These are phyloP conservation scores for Galemys pyrenaicus DNA, from an alignment of 2,113 vertebrate genomes.

Conservation along the genomic window DNA sequence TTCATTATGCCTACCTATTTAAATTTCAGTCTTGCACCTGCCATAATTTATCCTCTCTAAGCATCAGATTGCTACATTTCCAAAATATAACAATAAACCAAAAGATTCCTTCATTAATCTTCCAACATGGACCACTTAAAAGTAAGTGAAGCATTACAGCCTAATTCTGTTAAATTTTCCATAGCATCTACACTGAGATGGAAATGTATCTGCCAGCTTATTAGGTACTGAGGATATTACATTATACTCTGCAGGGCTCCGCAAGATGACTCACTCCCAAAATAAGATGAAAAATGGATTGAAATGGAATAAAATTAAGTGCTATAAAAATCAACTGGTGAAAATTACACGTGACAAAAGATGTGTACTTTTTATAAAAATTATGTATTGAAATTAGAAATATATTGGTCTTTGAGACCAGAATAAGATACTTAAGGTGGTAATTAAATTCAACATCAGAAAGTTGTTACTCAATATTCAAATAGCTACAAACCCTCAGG, in stretches of 20 bases:
- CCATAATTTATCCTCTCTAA: not conserved
- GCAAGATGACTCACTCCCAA: conserved; percentile 51
- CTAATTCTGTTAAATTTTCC: conserved; percentile 15
- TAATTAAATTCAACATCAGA: conserved; percentile 45
- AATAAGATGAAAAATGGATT: conserved; percentile 26
- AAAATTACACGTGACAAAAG: conserved; percentile 28
- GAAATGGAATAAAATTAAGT: conserved; percentile 55
- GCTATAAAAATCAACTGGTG: conserved; percentile 55
- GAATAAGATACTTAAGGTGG: not conserved
- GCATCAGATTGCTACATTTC: conserved; percentile 20
- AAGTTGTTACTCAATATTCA: conserved; percentile 7
- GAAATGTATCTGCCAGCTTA: conserved; percentile 50
- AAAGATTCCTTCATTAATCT: conserved; percentile 51
- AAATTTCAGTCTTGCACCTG: conserved; percentile 41
- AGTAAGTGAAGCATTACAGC: conserved; percentile 1
- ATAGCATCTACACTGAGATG: not conserved
- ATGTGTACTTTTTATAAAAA: conserved; percentile 29
- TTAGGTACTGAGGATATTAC: not conserved
- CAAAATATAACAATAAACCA: conserved; percentile 50
- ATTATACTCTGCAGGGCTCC: not conserved
- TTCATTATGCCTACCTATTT: conserved; percentile 18
- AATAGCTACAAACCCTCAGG: not conserved
- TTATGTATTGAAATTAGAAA: conserved; percentile 28
- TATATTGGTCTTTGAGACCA: not conserved
- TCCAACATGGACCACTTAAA: conserved; percentile 33